phyloP scores from a whole-genome alignment of 2,888 invertebrate species.

The Megastigmus dorsalis region DNA sequence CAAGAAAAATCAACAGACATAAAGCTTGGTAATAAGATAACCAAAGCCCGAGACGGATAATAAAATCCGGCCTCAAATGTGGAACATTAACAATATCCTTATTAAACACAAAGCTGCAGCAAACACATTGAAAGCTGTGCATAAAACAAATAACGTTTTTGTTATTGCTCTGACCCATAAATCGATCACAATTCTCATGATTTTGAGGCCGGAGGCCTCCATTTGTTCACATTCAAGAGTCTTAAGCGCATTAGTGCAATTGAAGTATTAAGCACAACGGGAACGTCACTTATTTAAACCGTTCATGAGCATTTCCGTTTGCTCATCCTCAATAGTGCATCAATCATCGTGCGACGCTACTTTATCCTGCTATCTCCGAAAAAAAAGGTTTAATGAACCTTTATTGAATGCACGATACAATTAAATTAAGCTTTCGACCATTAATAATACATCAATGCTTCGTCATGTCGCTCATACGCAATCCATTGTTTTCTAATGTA shows the following conservation, averaged over 20 bases:
- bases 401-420: constrained; percentile 31
- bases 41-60: no score
- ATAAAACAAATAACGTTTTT: neutral
- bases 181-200: constrained; percentile 38
- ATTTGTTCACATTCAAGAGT: constrained; percentile 39
- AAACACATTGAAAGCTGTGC: neutral
- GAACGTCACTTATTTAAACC: constrained; percentile 46
- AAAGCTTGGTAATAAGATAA: no score
- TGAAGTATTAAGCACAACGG: constrained; percentile 52
- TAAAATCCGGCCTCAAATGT: neutral
- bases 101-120: neutral
- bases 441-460: constrained; percentile 18
- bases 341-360: constrained; percentile 46
- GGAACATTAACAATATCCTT: neutral
- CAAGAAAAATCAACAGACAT: no score
- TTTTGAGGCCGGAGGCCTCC: constrained; percentile 32
- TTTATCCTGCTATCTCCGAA: constrained; percentile 14
- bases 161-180: constrained; percentile 31
- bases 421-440: constrained; percentile 24
- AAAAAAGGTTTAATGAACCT: constrained; percentile 22
- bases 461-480: no score
- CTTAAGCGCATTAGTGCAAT: constrained; percentile 43
- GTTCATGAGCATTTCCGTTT: constrained; percentile 52
- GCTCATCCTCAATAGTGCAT: constrained; percentile 45
- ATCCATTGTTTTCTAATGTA: no score